Percentiles rank a stretch among this genome's conserved stretches.
Conservation (phyloP, 2,888 invertebrate genomes). For the Saturnia japonica region DNA sequence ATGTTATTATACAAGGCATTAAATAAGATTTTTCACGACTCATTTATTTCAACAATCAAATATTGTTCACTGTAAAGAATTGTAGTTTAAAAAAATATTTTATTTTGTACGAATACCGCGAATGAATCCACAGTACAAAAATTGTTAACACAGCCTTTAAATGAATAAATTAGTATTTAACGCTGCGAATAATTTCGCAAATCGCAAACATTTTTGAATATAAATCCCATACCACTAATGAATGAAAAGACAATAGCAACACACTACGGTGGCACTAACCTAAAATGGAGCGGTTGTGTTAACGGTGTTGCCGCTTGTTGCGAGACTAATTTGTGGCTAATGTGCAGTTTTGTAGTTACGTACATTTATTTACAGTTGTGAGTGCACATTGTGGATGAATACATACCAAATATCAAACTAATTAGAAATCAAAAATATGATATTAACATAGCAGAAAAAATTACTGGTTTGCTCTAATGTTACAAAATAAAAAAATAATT, state of each 20-base stretch:
- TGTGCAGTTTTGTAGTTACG: conserved; percentile 24
- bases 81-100: not conserved
- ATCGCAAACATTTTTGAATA: conserved; percentile 32
- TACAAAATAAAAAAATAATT: too few species aligned
- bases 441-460: too few species aligned
- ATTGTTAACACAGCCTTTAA: not conserved
- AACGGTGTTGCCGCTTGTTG: conserved; percentile 34
- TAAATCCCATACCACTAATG: not conserved
- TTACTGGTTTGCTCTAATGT: too few species aligned
- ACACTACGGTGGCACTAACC: conserved; percentile 28
- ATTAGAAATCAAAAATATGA: not conserved
- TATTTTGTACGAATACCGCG: not conserved
- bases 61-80: not conserved
- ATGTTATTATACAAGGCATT: too few species aligned
- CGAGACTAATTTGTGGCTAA: conserved; percentile 38
- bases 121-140: not conserved
- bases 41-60: too few species aligned
- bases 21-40: too few species aligned
- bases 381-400: not conserved
- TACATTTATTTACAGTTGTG: not conserved
- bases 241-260: not conserved
- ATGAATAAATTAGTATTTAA: not conserved
- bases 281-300: conserved; percentile 40
- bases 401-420: not conserved
- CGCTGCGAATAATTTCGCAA: not conserved